Percentiles rank a stretch among this genome's conserved stretches.
These are phyloP conservation scores for Vulpes lagopus DNA, from an alignment of 2,113 vertebrate genomes.

Conservation along the genomic window DNA sequence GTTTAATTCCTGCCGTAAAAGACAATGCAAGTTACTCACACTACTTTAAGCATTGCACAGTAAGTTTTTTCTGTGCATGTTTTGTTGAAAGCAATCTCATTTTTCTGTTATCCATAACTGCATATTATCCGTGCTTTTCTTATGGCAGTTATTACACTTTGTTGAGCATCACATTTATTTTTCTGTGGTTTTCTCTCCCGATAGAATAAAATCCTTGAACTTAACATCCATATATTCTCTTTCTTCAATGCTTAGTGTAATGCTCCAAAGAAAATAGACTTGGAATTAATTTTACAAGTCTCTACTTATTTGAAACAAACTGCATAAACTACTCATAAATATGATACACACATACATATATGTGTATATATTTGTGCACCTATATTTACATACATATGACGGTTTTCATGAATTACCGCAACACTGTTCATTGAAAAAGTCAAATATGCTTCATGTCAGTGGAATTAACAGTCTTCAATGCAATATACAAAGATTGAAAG, in stretches of 20 bases:
- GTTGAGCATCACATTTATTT: slow-evolving; percentile 15
- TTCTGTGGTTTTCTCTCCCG: background rate
- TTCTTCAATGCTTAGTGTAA: background rate
- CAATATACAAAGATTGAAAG: slow-evolving; percentile 28
- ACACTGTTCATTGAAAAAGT: background rate
- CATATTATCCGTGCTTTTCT: slow-evolving; percentile 23
- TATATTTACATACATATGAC: background rate
- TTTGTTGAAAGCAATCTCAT: slow-evolving; percentile 28
- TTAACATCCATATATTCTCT: background rate
- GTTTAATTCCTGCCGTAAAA: background rate
- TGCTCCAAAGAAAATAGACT: background rate
- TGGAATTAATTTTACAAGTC: background rate
- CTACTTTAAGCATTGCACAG: background rate
- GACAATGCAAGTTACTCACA: background rate
- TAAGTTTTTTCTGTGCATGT: background rate
- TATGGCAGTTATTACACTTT: background rate
- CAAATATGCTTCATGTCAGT: background rate
- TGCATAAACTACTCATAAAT: background rate
- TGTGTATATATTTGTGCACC: background rate
- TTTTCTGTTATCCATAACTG: background rate
- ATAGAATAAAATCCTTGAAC: slow-evolving; percentile 36
- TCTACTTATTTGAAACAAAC: background rate
- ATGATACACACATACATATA: background rate
- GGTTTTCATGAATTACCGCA: background rate
- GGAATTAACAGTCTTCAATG: background rate